phyloP scores from a whole-genome alignment of 2,888 invertebrate genomes.

The Pachycephus smyrnensis region DNA sequence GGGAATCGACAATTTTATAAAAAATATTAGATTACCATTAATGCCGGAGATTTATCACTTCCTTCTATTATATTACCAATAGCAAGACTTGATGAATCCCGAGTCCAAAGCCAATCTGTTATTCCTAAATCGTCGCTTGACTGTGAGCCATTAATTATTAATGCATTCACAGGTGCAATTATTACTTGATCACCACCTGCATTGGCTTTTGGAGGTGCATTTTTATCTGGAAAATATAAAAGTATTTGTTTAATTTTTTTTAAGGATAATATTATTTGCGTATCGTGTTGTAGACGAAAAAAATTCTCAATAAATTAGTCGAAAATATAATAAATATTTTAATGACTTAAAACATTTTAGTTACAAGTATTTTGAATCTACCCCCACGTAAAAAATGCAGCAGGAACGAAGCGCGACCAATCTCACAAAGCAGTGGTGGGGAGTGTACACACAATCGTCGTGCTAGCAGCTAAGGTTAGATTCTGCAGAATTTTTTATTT shows the following conservation, averaged over 20 bases:
- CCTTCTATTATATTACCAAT: conserved; percentile 84
- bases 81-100: conserved; percentile 82
- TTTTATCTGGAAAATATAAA: conserved; percentile 76
- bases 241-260: not conserved
- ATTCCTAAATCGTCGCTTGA: conserved; percentile 91
- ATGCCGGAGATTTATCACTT: conserved; percentile 81
- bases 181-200: conserved; percentile 88
- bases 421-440: not conserved
- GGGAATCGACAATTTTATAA: conserved; percentile 5
- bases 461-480: not conserved
- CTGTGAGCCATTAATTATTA: conserved; percentile 85
- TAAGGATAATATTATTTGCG: not conserved
- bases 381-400: not conserved
- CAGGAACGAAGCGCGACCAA: not conserved
- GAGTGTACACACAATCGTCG: not conserved
- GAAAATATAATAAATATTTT: not conserved
- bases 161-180: conserved; percentile 79
- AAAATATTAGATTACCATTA: conserved; percentile 72
- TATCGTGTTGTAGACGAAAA: not conserved
- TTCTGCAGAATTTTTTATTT: not conserved
- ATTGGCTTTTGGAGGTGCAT: conserved; percentile 88
- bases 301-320: not conserved
- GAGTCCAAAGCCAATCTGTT: conserved; percentile 85
- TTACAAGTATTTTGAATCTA: conserved; percentile 7
- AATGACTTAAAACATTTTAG: not conserved